Evolutionary conservation across 2,113 vertebrate genomes (phyloP), one percentile per base, ranked within the genome.

Genomic region (Tympanuchus pallidicinctus): DNA sequence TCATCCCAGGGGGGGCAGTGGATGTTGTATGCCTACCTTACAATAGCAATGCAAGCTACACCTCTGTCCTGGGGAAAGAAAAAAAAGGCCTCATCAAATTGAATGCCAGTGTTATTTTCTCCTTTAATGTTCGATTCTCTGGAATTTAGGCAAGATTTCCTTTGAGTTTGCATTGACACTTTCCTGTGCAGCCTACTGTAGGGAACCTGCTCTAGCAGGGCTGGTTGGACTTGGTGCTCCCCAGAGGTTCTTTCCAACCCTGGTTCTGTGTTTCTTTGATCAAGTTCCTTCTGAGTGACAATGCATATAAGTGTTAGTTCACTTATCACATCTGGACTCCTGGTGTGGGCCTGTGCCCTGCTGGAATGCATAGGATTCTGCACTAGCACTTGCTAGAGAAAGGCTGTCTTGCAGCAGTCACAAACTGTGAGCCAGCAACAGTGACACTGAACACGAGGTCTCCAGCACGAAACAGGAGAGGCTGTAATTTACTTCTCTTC

Each of bases 401-500:
- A 43, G 13, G 77, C 78, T 89, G 52, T 0, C 21, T 12, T 80
- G 71, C 48, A 57, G 48, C 2, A 78, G 76, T 73, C 79, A 71
- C 67, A 86, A 65, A 66, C 9, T 74, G 74, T 28, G 36, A 91
- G 21, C 38, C 79, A 88, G 87, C n/a, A 42, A 78, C 43, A 54
- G 65, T 10, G 47, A 66, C 2, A 4, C 32, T 70, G 75, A 28
- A 4, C 30, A 66, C 66, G 50, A 52, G 50, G 38, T 72, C 48
- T 73, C 25, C 3, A 66, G 60, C 47, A 52, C 16, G 48, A 61
- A 84, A 54, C 7, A 38, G 57, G 65, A 69, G 50, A 80, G 59
- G 25, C 77, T 60, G 34, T 65, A 83, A 97, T 88, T 93, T 92
- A 94, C 95, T 96, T 92, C 90, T 90, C 92, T 96, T 91, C 93